Evolutionary conservation across 2,113 vertebrate species (phyloP).

Genomic region (Macrotus californicus): DNA sequence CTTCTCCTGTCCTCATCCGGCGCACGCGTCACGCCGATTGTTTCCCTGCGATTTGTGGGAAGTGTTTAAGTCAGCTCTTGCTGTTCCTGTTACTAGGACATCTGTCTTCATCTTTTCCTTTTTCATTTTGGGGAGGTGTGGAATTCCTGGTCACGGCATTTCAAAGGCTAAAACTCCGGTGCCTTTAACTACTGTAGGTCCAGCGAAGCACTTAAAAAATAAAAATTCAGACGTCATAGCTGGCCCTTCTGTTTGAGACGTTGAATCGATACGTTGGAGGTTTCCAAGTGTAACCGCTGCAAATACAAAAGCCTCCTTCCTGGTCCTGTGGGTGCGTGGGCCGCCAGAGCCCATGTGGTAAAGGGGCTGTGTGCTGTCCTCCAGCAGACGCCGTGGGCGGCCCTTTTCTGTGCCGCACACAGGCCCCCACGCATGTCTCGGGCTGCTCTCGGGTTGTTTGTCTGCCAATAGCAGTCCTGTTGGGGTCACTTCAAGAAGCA

Average conservation of each 20-base stretch:
- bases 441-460: too few species aligned
- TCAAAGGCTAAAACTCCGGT: background rate
- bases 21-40: background rate
- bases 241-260: background rate
- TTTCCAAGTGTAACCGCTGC: background rate
- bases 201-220: too few species aligned
- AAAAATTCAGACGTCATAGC: background rate
- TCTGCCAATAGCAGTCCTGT: too few species aligned
- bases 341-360: background rate
- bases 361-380: too few species aligned
- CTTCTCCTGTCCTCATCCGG: background rate
- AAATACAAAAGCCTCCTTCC: background rate
- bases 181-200: background rate
- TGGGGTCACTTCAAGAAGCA: accelerated
- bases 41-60: background rate
- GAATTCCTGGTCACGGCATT: background rate
- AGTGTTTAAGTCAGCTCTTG: background rate
- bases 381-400: too few species aligned
- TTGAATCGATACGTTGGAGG: background rate
- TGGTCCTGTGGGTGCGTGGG: too few species aligned
- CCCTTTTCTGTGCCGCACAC: too few species aligned
- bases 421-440: too few species aligned
- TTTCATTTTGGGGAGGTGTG: background rate
- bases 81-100: background rate
- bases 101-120: background rate